phyloP scores from a whole-genome alignment of 1,140 invertebrate genomes.

The Asobara japonica region DNA sequence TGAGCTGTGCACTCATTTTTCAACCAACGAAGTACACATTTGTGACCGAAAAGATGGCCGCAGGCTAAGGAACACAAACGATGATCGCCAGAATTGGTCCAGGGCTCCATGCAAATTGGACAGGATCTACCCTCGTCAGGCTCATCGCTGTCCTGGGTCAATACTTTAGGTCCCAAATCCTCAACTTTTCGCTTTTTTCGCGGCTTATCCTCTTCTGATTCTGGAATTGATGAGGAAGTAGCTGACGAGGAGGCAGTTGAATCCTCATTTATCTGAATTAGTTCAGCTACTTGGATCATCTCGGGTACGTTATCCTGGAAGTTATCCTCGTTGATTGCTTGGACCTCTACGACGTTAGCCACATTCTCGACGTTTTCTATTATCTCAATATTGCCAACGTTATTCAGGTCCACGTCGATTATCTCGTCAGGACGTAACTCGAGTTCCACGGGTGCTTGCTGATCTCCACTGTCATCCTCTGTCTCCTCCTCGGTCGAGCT shows the following conservation, averaged over 20 bases:
- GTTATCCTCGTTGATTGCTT: background rate
- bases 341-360: background rate
- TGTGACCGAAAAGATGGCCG: conserved; percentile 89
- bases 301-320: background rate
- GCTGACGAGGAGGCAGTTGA: background rate
- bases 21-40: conserved; percentile 87
- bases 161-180: background rate
- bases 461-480: background rate
- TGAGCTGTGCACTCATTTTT: conserved; percentile 46
- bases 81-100: conserved; percentile 88
- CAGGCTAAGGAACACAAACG: conserved; percentile 84
- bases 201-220: background rate
- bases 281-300: background rate
- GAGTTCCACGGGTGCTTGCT: background rate
- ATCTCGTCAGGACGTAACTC: background rate
- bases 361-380: background rate
- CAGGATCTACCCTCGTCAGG: conserved; percentile 77
- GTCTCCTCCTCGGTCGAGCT: background rate
- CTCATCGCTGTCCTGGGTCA: conserved; percentile 44
- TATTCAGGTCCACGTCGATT: background rate
- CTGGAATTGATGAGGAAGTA: background rate
- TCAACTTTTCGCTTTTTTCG: background rate
- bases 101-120: conserved; percentile 87
- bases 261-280: background rate
- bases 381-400: background rate